These are phyloP conservation scores for Eristalis intricaria DNA, from an alignment of 2,888 invertebrate species.

Conservation along the genomic window DNA sequence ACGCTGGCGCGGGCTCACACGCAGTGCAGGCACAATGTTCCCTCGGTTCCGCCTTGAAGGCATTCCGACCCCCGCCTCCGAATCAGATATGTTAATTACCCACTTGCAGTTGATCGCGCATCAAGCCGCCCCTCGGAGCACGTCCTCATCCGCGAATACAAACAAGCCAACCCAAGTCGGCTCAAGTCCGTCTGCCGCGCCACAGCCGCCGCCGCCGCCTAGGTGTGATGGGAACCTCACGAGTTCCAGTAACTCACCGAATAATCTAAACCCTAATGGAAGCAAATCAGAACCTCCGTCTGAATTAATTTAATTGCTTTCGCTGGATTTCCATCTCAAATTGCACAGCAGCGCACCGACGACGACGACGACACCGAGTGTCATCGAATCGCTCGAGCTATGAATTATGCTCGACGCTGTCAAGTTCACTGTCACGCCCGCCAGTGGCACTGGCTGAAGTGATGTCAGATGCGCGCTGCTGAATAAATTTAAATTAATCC, in stretches of 20 bases:
- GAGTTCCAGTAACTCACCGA: constrained; percentile 2
- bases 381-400: constrained; percentile 48
- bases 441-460: not conserved
- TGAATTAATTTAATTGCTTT: constrained; percentile 17
- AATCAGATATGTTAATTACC: constrained; percentile 21
- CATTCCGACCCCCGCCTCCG: not conserved
- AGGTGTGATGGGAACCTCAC: constrained; percentile 33
- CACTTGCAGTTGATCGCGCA: constrained; percentile 3
- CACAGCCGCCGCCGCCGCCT: not conserved
- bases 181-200: not conserved
- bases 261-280: constrained; percentile 3
- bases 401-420: constrained; percentile 49
- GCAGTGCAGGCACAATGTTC: constrained; percentile 3
- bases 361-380: constrained; percentile 10
- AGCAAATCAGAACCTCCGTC: not conserved
- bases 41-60: not conserved
- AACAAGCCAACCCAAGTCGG: not conserved
- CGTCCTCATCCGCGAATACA: constrained; percentile 2
- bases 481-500: constrained; percentile 21
- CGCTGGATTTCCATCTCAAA: constrained; percentile 4
- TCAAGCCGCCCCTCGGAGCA: not conserved
- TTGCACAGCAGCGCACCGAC: not conserved
- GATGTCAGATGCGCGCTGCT: constrained; percentile 23
- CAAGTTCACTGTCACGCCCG: constrained; percentile 65
- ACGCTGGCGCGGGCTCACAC: not conserved